phyloP scores from a whole-genome alignment of 92 coral and sea anemone genomes.

The Zoanthus sansibaricus region DNA sequence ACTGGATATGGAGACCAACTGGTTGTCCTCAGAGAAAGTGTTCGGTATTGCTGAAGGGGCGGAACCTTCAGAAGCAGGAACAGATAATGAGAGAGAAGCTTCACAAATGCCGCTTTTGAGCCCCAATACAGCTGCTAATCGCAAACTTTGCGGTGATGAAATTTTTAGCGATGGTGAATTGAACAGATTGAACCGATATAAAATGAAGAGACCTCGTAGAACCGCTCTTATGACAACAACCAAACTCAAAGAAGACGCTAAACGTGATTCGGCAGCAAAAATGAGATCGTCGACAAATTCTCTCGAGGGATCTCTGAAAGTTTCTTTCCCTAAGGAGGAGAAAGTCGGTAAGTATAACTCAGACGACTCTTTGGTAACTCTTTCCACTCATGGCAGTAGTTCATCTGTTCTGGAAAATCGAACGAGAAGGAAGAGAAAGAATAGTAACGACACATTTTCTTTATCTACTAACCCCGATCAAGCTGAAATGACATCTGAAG shows the following conservation, averaged over 20 bases:
- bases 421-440: background rate
- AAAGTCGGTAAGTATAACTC: background rate
- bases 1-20: conserved; percentile 22
- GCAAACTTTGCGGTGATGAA: conserved; percentile 33
- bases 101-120: conserved; percentile 13
- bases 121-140: conserved; percentile 21
- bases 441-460: background rate
- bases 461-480: background rate
- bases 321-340: background rate
- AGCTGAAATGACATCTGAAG: background rate
- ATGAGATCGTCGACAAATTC: background rate
- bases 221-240: background rate
- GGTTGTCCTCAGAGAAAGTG: conserved; percentile 36
- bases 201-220: conserved; percentile 29
- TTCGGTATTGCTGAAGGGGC: conserved; percentile 28
- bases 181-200: background rate
- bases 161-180: conserved; percentile 15
- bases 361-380: background rate
- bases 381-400: background rate
- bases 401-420: background rate
- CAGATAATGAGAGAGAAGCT: conserved; percentile 28
- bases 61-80: conserved; percentile 28
- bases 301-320: background rate
- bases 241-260: conserved; percentile 6
- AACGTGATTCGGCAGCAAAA: background rate